These are phyloP conservation scores for Drosophila imparisetae DNA, from an alignment of 2,888 invertebrate species.

Conservation along the genomic window DNA sequence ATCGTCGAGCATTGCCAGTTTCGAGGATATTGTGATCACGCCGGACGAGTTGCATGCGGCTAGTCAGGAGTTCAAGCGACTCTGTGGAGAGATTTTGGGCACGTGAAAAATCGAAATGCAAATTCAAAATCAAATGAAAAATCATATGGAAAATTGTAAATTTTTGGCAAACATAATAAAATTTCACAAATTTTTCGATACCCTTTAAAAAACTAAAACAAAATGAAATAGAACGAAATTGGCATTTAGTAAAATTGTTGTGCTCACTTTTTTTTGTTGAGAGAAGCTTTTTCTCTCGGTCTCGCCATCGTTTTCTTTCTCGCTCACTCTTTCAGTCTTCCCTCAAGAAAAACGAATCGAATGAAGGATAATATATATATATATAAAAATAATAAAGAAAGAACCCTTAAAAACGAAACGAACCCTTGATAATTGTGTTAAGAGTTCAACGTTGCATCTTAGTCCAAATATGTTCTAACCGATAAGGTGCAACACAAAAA, in stretches of 20 bases:
- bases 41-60: conserved; percentile 80
- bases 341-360: conserved; percentile 31
- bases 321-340: conserved; percentile 1
- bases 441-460: conserved; percentile 1
- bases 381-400: conserved; percentile 14
- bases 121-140: conserved; percentile 21
- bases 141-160: conserved; percentile 69
- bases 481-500: background rate
- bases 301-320: background rate
- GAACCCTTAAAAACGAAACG: conserved; percentile 31
- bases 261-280: conserved; percentile 53
- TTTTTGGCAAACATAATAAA: conserved; percentile 67
- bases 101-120: conserved; percentile 5
- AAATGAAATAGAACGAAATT: conserved; percentile 12
- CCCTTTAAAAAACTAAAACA: conserved; percentile 1
- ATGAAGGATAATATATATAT: conserved; percentile 5
- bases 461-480: conserved; percentile 16
- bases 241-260: conserved; percentile 14
- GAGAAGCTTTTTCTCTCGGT: conserved; percentile 37
- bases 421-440: conserved; percentile 5
- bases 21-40: conserved; percentile 82
- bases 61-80: conserved; percentile 77
- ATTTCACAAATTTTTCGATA: conserved; percentile 74
- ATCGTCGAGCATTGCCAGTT: conserved; percentile 35
- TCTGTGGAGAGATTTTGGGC: conserved; percentile 78